Conservation (phyloP, 2,797 vertebrate genomes). For the Chelmon rostratus region DNA sequence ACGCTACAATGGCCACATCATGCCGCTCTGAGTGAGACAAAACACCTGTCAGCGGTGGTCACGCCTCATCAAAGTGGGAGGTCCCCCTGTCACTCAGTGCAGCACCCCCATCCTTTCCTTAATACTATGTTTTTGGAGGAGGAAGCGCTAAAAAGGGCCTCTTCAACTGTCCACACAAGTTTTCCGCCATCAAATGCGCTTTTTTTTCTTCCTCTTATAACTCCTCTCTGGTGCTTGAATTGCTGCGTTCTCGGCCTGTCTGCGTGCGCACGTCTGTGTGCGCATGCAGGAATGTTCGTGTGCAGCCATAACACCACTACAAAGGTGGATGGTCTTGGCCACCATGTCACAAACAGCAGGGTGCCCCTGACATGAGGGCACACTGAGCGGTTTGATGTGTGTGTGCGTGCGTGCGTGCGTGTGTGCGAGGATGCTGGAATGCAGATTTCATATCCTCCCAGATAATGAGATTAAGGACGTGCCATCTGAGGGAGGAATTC, state of each 20-base stretch:
- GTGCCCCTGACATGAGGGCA: constrained; percentile 47
- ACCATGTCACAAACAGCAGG: constrained; percentile 44
- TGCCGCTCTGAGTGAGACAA: constrained; percentile 75
- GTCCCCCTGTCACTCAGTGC: constrained; percentile 72
- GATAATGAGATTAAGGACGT: constrained; percentile 85
- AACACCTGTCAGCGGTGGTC: constrained; percentile 79
- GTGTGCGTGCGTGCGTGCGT: neutral
- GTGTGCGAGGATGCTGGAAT: constrained; percentile 71
- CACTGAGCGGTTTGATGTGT: constrained; percentile 18
- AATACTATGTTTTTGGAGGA: constrained; percentile 44
- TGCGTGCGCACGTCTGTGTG: neutral
- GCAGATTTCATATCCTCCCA: constrained; percentile 82
- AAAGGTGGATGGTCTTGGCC: constrained; percentile 32
- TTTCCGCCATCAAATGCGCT: constrained; percentile 24
- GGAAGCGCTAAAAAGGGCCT: constrained; percentile 49
- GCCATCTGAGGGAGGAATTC: constrained; percentile 79
- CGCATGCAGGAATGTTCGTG: constrained; percentile 1
- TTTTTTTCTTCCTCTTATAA: neutral
- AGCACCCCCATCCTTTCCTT: constrained; percentile 45
- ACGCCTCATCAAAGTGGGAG: constrained; percentile 80
- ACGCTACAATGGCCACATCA: constrained; percentile 68
- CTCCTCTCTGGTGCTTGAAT: neutral
- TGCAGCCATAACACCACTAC: constrained; percentile 1
- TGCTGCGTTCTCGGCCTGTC: neutral
- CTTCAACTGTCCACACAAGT: constrained; percentile 34